Evolutionary conservation across 2,113 vertebrate species (phyloP).

Genomic region (Oxyruncus cristatus): DNA sequence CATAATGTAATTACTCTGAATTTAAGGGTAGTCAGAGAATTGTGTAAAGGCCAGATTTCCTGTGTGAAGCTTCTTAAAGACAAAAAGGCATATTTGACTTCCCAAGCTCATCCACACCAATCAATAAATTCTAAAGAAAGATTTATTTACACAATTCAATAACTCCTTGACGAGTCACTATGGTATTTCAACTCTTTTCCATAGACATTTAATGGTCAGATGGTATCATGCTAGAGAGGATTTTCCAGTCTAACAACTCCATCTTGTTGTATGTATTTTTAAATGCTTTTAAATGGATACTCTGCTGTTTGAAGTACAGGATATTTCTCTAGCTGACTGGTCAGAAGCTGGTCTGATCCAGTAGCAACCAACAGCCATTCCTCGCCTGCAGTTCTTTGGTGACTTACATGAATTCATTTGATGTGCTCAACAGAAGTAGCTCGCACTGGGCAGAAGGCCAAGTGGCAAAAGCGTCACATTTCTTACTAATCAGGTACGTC

Average conservation of each 20-base stretch:
- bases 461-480: background rate
- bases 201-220: background rate
- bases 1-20: background rate
- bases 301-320: background rate
- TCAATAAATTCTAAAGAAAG: slow-evolving; percentile 39
- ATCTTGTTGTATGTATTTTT: background rate
- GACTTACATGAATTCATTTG: background rate
- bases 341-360: slow-evolving; percentile 8
- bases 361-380: background rate
- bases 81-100: background rate
- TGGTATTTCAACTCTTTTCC: background rate
- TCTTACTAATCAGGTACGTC: background rate
- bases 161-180: background rate
- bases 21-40: background rate
- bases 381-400: background rate
- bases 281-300: slow-evolving; percentile 10
- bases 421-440: background rate
- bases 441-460: background rate
- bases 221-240: background rate
- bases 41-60: background rate
- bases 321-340: background rate
- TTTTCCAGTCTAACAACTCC: slow-evolving; percentile 37
- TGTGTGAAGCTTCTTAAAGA: background rate
- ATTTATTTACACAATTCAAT: background rate
- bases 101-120: background rate